phyloP scores from a whole-genome alignment of 2,113 vertebrate genomes.

The Sturnira hondurensis region DNA sequence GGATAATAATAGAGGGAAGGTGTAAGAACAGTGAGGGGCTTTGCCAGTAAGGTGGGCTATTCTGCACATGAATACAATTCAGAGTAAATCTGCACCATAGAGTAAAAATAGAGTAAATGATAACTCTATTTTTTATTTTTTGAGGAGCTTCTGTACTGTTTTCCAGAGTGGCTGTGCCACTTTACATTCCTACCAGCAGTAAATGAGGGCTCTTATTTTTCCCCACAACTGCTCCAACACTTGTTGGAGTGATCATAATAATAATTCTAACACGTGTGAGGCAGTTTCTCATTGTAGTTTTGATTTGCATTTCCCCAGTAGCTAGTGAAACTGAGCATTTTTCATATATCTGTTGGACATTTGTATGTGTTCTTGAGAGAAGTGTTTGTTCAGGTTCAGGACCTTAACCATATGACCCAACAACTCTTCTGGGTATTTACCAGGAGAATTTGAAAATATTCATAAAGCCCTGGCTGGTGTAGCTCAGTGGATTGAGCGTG shows the following conservation, averaged over 20 bases:
- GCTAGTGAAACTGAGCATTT: not conserved
- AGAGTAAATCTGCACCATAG: not conserved
- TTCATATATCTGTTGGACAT: not conserved
- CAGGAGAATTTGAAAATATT: not conserved
- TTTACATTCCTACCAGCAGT: not conserved
- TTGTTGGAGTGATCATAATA: not conserved
- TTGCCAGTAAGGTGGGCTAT: constrained; percentile 8
- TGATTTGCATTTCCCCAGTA: not conserved
- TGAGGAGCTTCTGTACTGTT: not conserved
- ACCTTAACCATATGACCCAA: not conserved
- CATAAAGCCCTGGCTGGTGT: too few relatives aligned
- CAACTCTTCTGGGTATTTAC: not conserved
- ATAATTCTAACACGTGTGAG: not conserved
- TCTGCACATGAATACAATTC: constrained; percentile 24
- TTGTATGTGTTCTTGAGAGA: not conserved
- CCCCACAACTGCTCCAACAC: not conserved
- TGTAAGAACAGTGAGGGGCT: constrained; percentile 52
- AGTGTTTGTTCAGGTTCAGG: not conserved
- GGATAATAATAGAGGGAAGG: not conserved
- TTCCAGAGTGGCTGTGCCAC: not conserved
- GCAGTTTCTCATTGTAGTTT: not conserved
- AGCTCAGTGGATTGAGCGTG: too few relatives aligned
- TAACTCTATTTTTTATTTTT: not conserved
- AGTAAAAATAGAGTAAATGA: too few relatives aligned
- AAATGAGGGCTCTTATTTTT: not conserved